Evolutionary conservation across 2,888 invertebrate species (phyloP).

Genomic region (Metalampra italica): DNA sequence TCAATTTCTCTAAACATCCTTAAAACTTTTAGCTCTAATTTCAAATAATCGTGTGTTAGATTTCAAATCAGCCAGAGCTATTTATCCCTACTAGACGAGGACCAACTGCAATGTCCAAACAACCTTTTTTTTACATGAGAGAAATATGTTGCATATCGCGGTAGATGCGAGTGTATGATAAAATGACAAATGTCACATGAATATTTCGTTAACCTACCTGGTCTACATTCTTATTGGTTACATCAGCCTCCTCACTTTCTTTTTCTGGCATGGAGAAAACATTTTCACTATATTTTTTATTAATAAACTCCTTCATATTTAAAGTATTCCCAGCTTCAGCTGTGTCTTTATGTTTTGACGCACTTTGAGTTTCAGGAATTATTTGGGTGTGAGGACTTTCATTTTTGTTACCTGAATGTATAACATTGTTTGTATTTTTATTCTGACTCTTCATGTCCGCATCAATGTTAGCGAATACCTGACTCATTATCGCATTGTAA

Average conservation of each 20-base stretch:
- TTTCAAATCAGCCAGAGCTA: too few relatives aligned
- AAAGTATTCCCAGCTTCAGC: conserved; percentile 1
- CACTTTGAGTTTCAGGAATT: conserved; percentile 28
- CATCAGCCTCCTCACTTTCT: conserved; percentile 28
- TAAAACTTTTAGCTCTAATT: too few relatives aligned
- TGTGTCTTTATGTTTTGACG: conserved; percentile 1
- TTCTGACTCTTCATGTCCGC: conserved; percentile 43
- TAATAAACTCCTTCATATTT: conserved; percentile 5
- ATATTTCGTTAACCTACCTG: conserved; percentile 35
- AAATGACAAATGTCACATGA: too few relatives aligned
- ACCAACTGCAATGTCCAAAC: too few relatives aligned
- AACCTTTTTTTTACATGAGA: too few relatives aligned
- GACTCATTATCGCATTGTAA: conserved; percentile 58
- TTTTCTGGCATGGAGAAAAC: conserved; percentile 54
- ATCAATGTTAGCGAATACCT: conserved; percentile 65
- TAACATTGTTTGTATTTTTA: conserved; percentile 3
- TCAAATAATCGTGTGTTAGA: too few relatives aligned
- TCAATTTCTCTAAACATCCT: too few relatives aligned
- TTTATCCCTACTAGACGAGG: too few relatives aligned
- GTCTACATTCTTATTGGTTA: conserved; percentile 10
- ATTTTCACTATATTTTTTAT: conserved; percentile 58
- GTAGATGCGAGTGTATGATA: too few relatives aligned
- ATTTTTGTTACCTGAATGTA: neutral
- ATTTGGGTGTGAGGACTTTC: neutral
- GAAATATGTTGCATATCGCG: too few relatives aligned